Percentiles rank a stretch among this genome's conserved stretches.
These are phyloP conservation scores for Zaprionus capensis DNA, from an alignment of 1,140 invertebrate species.

Conservation along the genomic window DNA sequence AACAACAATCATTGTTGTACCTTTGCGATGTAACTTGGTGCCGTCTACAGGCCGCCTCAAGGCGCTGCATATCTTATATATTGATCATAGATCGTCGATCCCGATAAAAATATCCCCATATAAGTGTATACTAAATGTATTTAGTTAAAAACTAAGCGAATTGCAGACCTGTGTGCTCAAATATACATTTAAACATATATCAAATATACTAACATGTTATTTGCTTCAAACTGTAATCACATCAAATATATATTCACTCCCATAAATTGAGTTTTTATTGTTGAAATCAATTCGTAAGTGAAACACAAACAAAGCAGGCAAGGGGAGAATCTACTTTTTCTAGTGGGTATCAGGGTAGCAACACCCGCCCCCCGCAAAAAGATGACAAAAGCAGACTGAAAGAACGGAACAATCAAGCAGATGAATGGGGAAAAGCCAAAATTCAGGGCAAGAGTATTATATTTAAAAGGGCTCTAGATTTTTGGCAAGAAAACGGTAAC, in stretches of 20 bases:
- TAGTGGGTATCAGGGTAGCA: too few species aligned
- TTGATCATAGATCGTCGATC: slow-evolving; percentile 14
- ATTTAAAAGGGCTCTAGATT: too few species aligned
- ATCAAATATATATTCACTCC: slow-evolving; percentile 11
- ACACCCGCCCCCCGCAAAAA: too few species aligned
- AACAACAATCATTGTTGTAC: slow-evolving; percentile 31
- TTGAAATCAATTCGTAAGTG: slow-evolving; percentile 12
- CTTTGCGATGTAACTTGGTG: slow-evolving; percentile 23
- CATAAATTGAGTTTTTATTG: slow-evolving; percentile 8
- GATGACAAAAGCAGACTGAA: too few species aligned
- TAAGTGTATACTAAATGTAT: slow-evolving; percentile 13
- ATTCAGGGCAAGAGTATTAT: too few species aligned
- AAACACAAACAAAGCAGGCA: too few species aligned
- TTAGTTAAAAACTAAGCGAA: slow-evolving; percentile 18
- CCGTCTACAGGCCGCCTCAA: slow-evolving; percentile 29
- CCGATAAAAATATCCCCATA: slow-evolving; percentile 18
- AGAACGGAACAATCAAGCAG: too few species aligned
- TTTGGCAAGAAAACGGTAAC: too few species aligned
- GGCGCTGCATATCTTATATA: slow-evolving; percentile 15
- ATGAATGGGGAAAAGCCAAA: too few species aligned
- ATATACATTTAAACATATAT: slow-evolving; percentile 24
- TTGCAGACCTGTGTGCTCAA: slow-evolving; percentile 49
- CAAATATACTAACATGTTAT: slow-evolving; percentile 23
- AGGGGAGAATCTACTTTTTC: too few species aligned
- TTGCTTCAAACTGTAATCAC: background rate